A percentile compares a stretch with the other conserved stretches of the same genome.
Evolutionary conservation across 2,888 invertebrate genomes (phyloP).

Genomic region (Selenia dentaria): DNA sequence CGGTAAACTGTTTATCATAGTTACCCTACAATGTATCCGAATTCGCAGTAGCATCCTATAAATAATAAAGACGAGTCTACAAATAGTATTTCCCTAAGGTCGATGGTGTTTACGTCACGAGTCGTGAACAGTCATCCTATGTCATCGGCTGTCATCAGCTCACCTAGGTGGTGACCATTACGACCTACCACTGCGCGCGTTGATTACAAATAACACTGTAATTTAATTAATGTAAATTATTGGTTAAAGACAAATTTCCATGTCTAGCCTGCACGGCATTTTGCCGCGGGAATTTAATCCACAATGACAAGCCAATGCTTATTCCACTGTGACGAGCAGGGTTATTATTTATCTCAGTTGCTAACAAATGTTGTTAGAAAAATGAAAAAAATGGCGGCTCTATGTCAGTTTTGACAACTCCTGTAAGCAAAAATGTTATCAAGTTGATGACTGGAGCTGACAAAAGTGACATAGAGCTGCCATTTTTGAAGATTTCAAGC

Average conservation of each 20-base stretch:
- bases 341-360: no score
- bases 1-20: constrained; percentile 16
- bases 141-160: constrained; percentile 14
- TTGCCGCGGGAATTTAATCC: no score
- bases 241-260: background rate
- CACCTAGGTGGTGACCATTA: constrained; percentile 15
- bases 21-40: constrained; percentile 35
- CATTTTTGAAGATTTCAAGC: no score
- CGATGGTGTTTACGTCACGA: constrained; percentile 20
- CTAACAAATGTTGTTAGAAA: no score
- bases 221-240: background rate
- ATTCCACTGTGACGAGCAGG: no score
- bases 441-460: no score
- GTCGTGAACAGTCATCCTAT: background rate
- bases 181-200: background rate
- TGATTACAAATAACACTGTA: background rate
- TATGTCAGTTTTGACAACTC: no score
- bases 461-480: no score
- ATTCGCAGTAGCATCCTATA: constrained; percentile 44
- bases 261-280: no score
- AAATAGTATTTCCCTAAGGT: constrained; percentile 54
- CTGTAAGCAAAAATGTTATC: no score
- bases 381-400: no score
- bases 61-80: constrained; percentile 38
- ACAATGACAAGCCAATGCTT: no score